phyloP scores from a whole-genome alignment of 2,888 invertebrate genomes.

The Alsophila aescularia region DNA sequence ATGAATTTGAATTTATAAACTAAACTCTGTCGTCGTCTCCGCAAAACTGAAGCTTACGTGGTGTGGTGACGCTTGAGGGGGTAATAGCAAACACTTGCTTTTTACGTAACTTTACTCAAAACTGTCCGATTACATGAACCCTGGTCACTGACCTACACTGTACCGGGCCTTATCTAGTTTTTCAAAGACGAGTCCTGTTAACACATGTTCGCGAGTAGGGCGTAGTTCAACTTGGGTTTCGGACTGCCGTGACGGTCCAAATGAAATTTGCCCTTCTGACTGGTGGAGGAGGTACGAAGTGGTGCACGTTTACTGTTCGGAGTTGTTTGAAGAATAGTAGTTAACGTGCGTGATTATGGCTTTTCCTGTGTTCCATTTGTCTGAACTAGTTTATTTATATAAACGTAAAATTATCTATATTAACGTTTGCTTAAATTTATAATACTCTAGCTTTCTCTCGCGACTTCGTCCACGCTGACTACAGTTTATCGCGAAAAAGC shows the following conservation, averaged over 20 bases:
- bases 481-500: too few relatives aligned
- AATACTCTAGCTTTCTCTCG: too few relatives aligned
- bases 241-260: constrained; percentile 63
- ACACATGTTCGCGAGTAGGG: constrained; percentile 75
- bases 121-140: neutral
- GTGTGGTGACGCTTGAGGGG: too few relatives aligned
- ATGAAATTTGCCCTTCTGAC: constrained; percentile 80
- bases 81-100: too few relatives aligned
- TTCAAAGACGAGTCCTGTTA: constrained; percentile 80
- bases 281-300: constrained; percentile 56
- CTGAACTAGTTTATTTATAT: too few relatives aligned
- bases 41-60: too few relatives aligned
- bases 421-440: too few relatives aligned
- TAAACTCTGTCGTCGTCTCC: too few relatives aligned
- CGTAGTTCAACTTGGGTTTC: constrained; percentile 61
- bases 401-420: too few relatives aligned
- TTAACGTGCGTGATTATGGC: neutral
- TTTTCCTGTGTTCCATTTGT: neutral
- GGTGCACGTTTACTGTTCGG: constrained; percentile 46
- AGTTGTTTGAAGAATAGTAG: neutral
- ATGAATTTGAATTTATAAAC: too few relatives aligned
- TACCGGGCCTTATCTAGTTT: constrained; percentile 69
- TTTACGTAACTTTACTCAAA: too few relatives aligned
- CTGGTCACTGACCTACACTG: constrained; percentile 4
- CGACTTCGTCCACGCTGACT: too few relatives aligned